A percentile compares a stretch with the other conserved stretches of the same genome.
Evolutionary conservation across 2,113 vertebrate genomes (phyloP).

Genomic region (Cyanoderma ruficeps): DNA sequence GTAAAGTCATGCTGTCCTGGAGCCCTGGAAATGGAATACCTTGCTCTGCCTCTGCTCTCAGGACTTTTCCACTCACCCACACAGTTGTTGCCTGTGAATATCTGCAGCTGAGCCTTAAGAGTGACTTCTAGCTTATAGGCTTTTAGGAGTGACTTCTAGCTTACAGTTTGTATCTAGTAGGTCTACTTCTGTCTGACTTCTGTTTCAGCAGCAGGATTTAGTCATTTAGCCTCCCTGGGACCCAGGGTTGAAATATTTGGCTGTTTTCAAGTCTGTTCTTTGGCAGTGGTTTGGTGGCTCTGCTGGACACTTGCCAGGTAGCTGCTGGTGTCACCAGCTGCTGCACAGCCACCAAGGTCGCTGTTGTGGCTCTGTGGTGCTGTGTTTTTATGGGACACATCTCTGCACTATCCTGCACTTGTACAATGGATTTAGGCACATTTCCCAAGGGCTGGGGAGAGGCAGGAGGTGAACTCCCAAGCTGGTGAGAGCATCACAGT

Average conservation of each 20-base stretch:
- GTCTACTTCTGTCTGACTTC: not conserved
- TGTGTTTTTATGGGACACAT: not conserved
- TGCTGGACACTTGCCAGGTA: not conserved
- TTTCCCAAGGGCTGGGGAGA: not conserved
- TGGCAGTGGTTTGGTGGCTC: not conserved
- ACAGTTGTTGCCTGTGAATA: not conserved
- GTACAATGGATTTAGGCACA: accelerated
- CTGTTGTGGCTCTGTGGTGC: accelerated
- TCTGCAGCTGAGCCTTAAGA: not conserved
- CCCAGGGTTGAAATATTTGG: not conserved
- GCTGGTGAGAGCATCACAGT: not conserved
- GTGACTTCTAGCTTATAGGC: not conserved
- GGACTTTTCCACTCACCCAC: not conserved
- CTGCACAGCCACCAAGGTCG: not conserved
- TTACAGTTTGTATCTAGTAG: not conserved
- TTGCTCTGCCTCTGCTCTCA: not conserved
- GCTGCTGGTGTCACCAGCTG: accelerated
- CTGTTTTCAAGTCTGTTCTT: not conserved
- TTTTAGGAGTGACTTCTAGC: not conserved
- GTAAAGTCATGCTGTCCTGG: not conserved
- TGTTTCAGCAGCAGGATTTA: not conserved
- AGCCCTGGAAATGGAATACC: not conserved
- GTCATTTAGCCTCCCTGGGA: not conserved
- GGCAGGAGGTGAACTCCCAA: not conserved
- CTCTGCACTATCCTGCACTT: not conserved